Percentiles rank a stretch among this genome's conserved stretches.
phyloP scores from a whole-genome alignment of 2,888 invertebrate species.

The Clunio marinus region DNA sequence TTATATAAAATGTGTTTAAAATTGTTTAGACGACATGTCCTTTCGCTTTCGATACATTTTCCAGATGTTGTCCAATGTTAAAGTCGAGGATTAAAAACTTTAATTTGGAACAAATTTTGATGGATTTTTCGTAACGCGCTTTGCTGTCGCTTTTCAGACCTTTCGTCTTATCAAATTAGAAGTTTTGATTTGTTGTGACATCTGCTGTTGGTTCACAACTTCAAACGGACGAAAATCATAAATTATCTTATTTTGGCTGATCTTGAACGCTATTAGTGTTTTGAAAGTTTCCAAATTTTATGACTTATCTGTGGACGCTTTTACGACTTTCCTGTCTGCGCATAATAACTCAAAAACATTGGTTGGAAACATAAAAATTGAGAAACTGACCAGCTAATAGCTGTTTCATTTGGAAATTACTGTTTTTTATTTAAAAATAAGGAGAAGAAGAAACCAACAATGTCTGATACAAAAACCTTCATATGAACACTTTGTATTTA shows the following conservation, averaged over 20 bases:
- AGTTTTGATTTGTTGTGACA: conserved; percentile 2
- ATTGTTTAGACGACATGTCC: background rate
- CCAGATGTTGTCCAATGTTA: conserved; percentile 31
- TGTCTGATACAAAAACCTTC: too few relatives aligned
- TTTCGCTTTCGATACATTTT: conserved; percentile 34
- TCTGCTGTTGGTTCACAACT: background rate
- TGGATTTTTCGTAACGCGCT: background rate
- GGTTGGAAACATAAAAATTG: background rate
- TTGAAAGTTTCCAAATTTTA: background rate
- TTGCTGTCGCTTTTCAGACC: too few relatives aligned
- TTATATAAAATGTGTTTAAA: background rate
- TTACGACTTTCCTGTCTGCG: background rate
- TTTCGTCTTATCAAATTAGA: background rate
- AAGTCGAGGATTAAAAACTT: background rate
- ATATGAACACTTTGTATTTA: too few relatives aligned
- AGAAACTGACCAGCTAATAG: too few relatives aligned
- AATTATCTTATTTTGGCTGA: background rate
- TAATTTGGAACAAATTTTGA: background rate
- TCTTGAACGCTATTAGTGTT: background rate
- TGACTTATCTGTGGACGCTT: background rate
- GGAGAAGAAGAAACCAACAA: too few relatives aligned
- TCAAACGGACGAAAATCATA: background rate
- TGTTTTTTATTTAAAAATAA: too few relatives aligned
- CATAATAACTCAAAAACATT: background rate
- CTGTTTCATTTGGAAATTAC: too few relatives aligned